These are phyloP conservation scores for Drosophila conformis DNA, from an alignment of 2,888 invertebrate genomes.

Conservation along the genomic window DNA sequence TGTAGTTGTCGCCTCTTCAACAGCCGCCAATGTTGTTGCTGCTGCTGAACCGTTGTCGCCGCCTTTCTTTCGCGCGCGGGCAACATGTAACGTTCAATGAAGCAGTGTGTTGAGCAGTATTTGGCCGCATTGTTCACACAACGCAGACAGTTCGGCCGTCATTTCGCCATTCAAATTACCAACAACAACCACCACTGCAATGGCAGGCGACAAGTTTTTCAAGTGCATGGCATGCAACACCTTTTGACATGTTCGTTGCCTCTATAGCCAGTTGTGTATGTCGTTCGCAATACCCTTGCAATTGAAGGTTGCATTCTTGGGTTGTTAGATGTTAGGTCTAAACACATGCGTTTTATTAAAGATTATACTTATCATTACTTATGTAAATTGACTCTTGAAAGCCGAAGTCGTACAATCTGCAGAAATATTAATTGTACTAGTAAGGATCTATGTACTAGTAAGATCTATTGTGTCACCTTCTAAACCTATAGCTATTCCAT, in stretches of 20 bases:
- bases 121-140: slow-evolving; percentile 11
- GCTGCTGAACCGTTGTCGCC: slow-evolving; percentile 26
- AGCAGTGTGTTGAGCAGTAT: slow-evolving; percentile 19
- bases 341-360: background rate
- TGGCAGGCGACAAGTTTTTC: slow-evolving; percentile 69
- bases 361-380: background rate
- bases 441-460: background rate
- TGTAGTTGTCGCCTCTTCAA: slow-evolving; percentile 56
- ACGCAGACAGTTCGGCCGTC: slow-evolving; percentile 64
- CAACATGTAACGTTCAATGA: slow-evolving; percentile 9
- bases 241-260: slow-evolving; percentile 70
- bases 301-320: background rate
- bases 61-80: slow-evolving; percentile 68
- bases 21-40: slow-evolving; percentile 20
- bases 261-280: slow-evolving; percentile 12
- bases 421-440: background rate
- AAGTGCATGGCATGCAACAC: slow-evolving; percentile 77
- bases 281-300: slow-evolving; percentile 22
- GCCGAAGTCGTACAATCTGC: background rate
- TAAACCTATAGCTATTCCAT: background rate
- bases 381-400: background rate
- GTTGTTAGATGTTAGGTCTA: background rate
- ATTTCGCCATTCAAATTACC: slow-evolving; percentile 76
- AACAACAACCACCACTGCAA: slow-evolving; percentile 21
- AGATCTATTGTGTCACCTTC: background rate